Conservation (phyloP, 2,113 vertebrate species). For the Syrrhaptes paradoxus region DNA sequence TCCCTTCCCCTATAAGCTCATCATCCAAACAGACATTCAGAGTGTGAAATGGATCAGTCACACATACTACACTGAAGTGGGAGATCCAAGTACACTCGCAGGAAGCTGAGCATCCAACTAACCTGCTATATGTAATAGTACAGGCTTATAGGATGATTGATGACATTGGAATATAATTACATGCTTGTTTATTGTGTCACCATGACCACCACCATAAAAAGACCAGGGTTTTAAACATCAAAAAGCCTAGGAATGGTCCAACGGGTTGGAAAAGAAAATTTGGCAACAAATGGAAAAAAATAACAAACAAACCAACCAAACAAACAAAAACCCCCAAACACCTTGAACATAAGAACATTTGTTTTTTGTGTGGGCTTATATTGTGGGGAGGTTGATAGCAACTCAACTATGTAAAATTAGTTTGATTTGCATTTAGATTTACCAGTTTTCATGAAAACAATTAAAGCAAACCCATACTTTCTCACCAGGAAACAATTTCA, state of each 20-base stretch:
- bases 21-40: not conserved
- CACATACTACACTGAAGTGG: not conserved
- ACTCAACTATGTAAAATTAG: not conserved
- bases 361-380: not conserved
- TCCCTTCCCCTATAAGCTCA: not conserved
- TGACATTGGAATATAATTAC: not conserved
- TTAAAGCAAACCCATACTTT: not conserved
- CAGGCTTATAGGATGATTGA: not conserved
- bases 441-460: not conserved
- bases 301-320: not conserved
- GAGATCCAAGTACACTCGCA: not conserved
- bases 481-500: not conserved
- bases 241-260: not conserved
- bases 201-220: not conserved
- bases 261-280: not conserved
- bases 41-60: conserved; percentile 22
- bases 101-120: not conserved
- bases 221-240: not conserved
- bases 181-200: not conserved
- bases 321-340: not conserved
- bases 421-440: not conserved
- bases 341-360: not conserved
- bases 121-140: not conserved
- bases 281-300: not conserved
- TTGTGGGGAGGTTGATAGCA: not conserved